Evolutionary conservation across 2,797 vertebrate species (phyloP), one percentile per base, ranked within the genome.

Genomic region (Argentina silus): DNA sequence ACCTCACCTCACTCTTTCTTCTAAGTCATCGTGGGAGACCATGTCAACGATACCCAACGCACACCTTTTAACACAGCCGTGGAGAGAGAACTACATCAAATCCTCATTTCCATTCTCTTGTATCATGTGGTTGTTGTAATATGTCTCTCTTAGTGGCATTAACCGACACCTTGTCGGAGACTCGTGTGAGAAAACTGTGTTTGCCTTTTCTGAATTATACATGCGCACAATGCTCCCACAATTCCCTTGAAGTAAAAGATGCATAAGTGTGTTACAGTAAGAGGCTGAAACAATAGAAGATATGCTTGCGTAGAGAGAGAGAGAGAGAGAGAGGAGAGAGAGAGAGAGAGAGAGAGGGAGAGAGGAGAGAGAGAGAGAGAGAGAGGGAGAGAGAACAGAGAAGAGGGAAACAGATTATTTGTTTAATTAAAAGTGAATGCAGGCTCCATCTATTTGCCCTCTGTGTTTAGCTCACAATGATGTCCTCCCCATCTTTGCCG

Each of bases 301-400:
- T 11, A 72, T 77, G 76, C 2, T 6, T 75, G 23, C 7, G 43
- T 3, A 23, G 60, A 44, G 36, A 44, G 36, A 43, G 27, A n/a
- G 12, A 14, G 23, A 47, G 42, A 47, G 42, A 15, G 12, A 48
- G 68, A 60, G 42, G 36, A 75, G 55, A 36, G 17, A 43, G 48
- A 65, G n/a, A 36, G 61, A 45, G 51, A 69, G 23, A 19, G 14
- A 47, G 15, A 53, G 53, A 56, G 53, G 56, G 50, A 61, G 21
- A 56, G 12, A 6, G 3, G 0, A 55, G 53, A 55, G 53, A 55
- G 15, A 56, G 36, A 15, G 60, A 62, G 36, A 62, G 36, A 62
- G 36, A 42, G 15, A 42, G 36, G 42, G 60, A 56, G 15, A 19
- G 1, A 43, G 14, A 43, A 62, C 11, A 12, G 23, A 43, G 36